Conservation (phyloP, 2,888 invertebrate genomes). For the Apomyelois bistriatella region DNA sequence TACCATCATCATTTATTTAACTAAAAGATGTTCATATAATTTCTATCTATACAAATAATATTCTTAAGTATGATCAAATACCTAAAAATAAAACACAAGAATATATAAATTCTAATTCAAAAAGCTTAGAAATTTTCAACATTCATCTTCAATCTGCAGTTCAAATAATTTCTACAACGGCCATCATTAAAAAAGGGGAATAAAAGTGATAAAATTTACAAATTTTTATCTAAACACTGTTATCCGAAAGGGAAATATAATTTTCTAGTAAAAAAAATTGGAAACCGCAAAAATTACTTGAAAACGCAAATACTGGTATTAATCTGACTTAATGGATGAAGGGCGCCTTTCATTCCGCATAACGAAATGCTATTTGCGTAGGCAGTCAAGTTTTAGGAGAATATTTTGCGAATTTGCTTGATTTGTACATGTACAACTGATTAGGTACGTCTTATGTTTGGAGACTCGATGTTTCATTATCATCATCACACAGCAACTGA, state of each 20-base stretch:
- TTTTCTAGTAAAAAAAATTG: conserved; percentile 2
- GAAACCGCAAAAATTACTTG: conserved; percentile 7
- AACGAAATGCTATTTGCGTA: neutral
- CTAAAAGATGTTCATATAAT: too few species aligned
- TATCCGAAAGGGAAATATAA: conserved; percentile 3
- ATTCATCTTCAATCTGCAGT: neutral
- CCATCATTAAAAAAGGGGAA: neutral
- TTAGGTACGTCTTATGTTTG: too few species aligned
- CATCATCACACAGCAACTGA: too few species aligned
- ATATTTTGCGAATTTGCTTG: too few species aligned
- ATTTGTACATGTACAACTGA: neutral
- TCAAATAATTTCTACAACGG: neutral
- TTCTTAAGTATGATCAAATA: too few species aligned
- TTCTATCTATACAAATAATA: too few species aligned
- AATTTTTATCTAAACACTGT: conserved; percentile 12
- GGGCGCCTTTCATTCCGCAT: neutral
- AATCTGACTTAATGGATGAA: neutral
- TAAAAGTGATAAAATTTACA: neutral
- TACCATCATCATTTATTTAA: too few species aligned
- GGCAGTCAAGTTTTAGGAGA: neutral
- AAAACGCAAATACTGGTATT: neutral
- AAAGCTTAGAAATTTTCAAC: neutral
- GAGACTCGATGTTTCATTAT: too few species aligned
- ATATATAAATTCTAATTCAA: neutral
- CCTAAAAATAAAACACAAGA: too few species aligned